Conservation (phyloP, 2,797 vertebrate species). For the Bradypus variegatus region DNA sequence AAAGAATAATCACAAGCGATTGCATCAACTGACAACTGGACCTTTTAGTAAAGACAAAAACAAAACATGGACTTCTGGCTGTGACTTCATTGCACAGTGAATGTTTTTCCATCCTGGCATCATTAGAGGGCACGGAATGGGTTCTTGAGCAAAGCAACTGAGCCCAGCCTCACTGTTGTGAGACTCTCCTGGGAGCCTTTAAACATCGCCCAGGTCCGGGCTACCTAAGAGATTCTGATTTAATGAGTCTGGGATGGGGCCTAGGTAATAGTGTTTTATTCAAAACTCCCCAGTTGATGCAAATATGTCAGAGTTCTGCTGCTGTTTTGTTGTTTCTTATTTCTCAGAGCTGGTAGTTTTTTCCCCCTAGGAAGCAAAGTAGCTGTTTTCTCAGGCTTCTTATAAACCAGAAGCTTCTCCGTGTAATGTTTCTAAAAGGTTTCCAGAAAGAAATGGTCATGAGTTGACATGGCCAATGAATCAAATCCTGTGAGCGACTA, state of each 20-base stretch:
- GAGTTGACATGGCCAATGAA: not conserved
- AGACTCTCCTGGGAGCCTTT: not conserved
- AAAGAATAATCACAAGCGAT: not conserved
- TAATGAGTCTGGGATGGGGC: constrained; percentile 5
- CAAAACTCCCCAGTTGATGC: not conserved
- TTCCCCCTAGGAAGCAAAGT: not conserved
- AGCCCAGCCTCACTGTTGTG: not conserved
- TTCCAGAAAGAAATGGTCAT: not conserved
- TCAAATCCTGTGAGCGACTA: not conserved
- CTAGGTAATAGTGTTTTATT: not conserved
- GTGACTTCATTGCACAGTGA: not conserved
- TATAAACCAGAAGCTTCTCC: not conserved
- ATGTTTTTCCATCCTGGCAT: too few relatives aligned
- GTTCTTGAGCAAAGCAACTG: not conserved
- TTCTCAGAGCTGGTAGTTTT: not conserved
- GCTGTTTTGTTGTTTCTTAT: not conserved
- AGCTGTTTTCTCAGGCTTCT: not conserved
- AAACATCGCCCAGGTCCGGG: not conserved
- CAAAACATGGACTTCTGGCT: not conserved
- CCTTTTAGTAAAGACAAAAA: not conserved
- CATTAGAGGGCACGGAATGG: not conserved
- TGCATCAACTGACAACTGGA: not conserved
- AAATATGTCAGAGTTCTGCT: not conserved
- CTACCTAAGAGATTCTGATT: not conserved
- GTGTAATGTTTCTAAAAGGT: not conserved